Conservation (phyloP, 2,113 vertebrate genomes). For the Kobus ellipsiprymnus region DNA sequence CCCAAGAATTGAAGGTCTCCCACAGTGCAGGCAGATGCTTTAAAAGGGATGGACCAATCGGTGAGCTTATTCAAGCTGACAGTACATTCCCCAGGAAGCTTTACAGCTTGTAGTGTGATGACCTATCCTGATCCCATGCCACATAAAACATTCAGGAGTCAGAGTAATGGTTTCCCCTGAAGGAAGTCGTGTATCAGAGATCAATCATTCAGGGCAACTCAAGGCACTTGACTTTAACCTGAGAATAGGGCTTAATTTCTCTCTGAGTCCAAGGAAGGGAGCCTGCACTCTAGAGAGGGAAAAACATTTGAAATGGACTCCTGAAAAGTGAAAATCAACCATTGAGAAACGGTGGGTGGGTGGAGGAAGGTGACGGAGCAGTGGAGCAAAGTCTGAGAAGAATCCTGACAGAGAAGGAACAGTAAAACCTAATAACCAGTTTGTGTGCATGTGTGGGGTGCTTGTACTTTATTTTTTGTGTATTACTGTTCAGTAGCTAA, state of each 20-base stretch:
- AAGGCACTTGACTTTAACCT: background rate
- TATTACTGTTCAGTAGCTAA: background rate
- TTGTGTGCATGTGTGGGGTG: background rate
- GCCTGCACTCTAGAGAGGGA: background rate
- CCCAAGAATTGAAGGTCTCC: background rate
- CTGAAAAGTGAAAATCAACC: background rate
- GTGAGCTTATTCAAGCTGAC: background rate
- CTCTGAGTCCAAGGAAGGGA: background rate
- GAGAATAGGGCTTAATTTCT: background rate
- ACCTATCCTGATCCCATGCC: background rate
- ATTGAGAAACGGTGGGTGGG: accelerated
- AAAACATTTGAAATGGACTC: background rate
- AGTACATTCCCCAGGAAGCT: background rate
- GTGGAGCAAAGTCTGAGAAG: background rate
- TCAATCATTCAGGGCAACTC: background rate
- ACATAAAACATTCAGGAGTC: background rate
- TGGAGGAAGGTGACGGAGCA: background rate
- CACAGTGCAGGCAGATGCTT: background rate
- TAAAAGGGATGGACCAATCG: background rate
- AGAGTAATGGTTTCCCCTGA: background rate
- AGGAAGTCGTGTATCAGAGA: background rate
- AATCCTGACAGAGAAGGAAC: background rate
- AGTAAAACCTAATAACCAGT: background rate
- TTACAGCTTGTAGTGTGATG: background rate
- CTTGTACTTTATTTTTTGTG: background rate